Evolutionary conservation across 2,797 vertebrate species (phyloP).

Genomic region (Anableps anableps): DNA sequence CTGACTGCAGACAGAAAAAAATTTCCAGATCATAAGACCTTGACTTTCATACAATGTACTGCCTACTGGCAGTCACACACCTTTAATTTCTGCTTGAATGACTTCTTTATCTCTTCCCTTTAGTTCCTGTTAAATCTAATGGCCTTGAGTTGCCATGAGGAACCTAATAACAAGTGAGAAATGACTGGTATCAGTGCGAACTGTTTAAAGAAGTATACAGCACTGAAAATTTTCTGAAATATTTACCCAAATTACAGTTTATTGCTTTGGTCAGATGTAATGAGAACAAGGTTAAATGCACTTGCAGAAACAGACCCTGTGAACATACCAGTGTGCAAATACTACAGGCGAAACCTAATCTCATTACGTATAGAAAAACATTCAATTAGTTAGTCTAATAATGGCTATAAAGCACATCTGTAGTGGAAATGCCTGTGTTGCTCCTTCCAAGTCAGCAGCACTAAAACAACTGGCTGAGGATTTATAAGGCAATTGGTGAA

Average conservation of each 20-base stretch:
- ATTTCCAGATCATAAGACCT: background rate
- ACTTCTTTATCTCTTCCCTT: background rate
- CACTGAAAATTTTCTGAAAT: background rate
- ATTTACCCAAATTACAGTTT: slow-evolving; percentile 11
- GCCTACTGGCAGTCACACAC: slow-evolving; percentile 1
- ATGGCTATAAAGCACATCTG: slow-evolving; percentile 67
- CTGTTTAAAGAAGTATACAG: background rate
- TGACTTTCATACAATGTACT: slow-evolving; percentile 3
- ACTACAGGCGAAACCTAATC: slow-evolving; percentile 49
- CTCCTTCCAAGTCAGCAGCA: slow-evolving; percentile 53
- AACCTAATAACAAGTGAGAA: background rate
- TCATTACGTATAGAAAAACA: slow-evolving; percentile 74
- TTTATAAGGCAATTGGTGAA: slow-evolving; percentile 57
- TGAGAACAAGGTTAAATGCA: slow-evolving; percentile 13
- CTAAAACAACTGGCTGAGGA: slow-evolving; percentile 63
- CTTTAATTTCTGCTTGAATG: slow-evolving; percentile 3
- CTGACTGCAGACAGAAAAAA: background rate
- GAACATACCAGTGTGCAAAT: slow-evolving; percentile 27
- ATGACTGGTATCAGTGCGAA: slow-evolving; percentile 19
- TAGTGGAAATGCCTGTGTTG: slow-evolving; percentile 45
- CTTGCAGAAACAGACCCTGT: slow-evolving; percentile 13
- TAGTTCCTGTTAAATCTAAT: slow-evolving; percentile 6
- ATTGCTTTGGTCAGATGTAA: slow-evolving; percentile 7
- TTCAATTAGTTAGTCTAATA: slow-evolving; percentile 72
- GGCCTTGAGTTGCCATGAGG: slow-evolving; percentile 6